phyloP scores from a whole-genome alignment of 2,113 vertebrate species.

The Mustela lutreola region DNA sequence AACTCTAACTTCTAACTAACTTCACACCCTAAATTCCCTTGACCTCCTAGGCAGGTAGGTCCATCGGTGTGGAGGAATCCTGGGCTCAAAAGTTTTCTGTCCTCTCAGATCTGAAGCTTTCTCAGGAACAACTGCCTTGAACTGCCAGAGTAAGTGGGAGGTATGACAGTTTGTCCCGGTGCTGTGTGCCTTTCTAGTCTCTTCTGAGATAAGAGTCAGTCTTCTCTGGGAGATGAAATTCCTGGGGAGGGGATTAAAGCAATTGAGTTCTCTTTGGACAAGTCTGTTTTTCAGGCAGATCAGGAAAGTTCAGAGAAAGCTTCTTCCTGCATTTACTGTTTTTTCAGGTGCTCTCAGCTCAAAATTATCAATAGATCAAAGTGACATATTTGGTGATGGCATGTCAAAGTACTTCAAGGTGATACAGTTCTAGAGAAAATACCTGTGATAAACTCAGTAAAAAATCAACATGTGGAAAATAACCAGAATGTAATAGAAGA shows the following conservation, averaged over 20 bases:
- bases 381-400: neutral
- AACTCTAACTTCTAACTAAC: neutral
- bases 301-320: neutral
- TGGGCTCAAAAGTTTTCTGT: neutral
- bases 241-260: neutral
- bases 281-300: neutral
- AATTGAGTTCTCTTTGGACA: neutral
- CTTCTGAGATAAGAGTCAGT: neutral
- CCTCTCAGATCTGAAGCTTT: neutral
- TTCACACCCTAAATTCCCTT: neutral
- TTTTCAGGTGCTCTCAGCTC: neutral
- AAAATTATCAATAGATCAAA: neutral
- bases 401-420: neutral
- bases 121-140: neutral
- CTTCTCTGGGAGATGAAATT: neutral
- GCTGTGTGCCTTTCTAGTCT: neutral
- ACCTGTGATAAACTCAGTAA: neutral
- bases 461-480: conserved; percentile 31
- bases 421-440: conserved; percentile 29
- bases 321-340: neutral
- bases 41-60: neutral
- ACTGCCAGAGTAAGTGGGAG: neutral
- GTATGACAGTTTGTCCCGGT: neutral
- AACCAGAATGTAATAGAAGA: neutral
- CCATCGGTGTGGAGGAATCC: neutral